Percentiles rank a stretch among this genome's conserved stretches.
These are phyloP conservation scores for Allacma fusca DNA, from an alignment of 2,888 invertebrate genomes.

Conservation along the genomic window DNA sequence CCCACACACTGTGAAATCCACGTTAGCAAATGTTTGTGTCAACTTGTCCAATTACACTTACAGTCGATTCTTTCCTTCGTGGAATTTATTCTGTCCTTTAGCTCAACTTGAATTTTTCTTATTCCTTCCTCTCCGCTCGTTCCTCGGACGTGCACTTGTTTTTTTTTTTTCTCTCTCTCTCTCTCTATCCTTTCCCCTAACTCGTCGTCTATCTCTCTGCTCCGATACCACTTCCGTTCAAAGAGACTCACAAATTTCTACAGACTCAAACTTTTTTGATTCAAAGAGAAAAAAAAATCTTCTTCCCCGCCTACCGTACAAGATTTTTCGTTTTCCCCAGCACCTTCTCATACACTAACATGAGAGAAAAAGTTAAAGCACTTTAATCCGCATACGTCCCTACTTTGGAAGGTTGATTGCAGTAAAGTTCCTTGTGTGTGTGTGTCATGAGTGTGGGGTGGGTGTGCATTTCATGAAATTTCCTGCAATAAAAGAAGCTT, in stretches of 20 bases:
- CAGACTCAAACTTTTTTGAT: conserved; percentile 21
- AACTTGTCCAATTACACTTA: conserved; percentile 24
- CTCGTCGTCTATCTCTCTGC: too few relatives aligned
- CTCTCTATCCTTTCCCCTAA: too few relatives aligned
- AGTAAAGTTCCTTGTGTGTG: too few relatives aligned
- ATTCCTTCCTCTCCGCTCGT: too few relatives aligned
- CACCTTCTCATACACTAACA: not conserved
- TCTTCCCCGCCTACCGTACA: not conserved
- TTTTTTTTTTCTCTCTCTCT: too few relatives aligned
- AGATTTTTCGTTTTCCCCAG: conserved; percentile 6
- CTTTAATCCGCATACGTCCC: not conserved
- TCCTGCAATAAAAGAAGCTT: too few relatives aligned
- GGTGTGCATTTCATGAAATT: too few relatives aligned
- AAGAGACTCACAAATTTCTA: not conserved
- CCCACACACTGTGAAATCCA: not conserved
- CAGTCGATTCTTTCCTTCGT: not conserved
- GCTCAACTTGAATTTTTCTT: conserved; percentile 6
- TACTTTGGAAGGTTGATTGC: conserved; percentile 8
- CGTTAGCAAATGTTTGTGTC: conserved; percentile 24
- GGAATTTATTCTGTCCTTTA: conserved; percentile 21
- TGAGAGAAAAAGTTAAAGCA: conserved; percentile 13
- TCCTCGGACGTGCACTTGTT: too few relatives aligned
- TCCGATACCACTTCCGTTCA: too few relatives aligned
- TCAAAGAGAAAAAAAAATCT: not conserved
- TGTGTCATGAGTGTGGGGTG: too few relatives aligned